Evolutionary conservation across 1,140 invertebrate genomes (phyloP).

Genomic region (Cotesia vestalis): DNA sequence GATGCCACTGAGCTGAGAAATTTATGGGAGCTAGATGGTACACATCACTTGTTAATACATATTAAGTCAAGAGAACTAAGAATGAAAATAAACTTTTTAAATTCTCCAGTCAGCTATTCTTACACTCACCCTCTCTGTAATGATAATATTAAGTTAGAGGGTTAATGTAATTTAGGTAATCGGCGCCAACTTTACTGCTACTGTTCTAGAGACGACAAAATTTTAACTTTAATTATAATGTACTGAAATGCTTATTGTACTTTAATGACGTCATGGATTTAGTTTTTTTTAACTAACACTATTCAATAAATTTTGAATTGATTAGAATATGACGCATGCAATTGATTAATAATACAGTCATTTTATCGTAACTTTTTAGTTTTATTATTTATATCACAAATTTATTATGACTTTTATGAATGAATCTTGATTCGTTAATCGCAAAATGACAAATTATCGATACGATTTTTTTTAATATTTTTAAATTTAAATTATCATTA

Average conservation of each 20-base stretch:
- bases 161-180: conserved; percentile 66
- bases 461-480: conserved; percentile 24
- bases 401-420: conserved; percentile 34
- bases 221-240: neutral
- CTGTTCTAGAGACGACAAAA: conserved; percentile 20
- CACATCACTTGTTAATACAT: neutral
- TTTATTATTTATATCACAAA: conserved; percentile 35
- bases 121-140: no score
- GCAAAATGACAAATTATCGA: conserved; percentile 30
- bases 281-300: conserved; percentile 22
- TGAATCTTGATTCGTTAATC: conserved; percentile 5
- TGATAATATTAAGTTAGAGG: conserved; percentile 55
- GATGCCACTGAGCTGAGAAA: conserved; percentile 52
- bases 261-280: conserved; percentile 36
- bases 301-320: conserved; percentile 37
- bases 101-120: conserved; percentile 45
- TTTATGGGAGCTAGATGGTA: conserved; percentile 58
- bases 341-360: conserved; percentile 39
- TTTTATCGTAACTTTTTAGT: conserved; percentile 34
- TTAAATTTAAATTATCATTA: no score
- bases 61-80: conserved; percentile 7
- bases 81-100: conserved; percentile 7
- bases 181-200: conserved; percentile 63
- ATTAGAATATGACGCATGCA: conserved; percentile 39
- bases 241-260: conserved; percentile 34